A percentile compares a stretch with the other conserved stretches of the same genome.
These are phyloP conservation scores for Morbakka virulenta DNA, from an alignment of 30 jellyfish, hydroid and myxozoan species.

Conservation along the genomic window DNA sequence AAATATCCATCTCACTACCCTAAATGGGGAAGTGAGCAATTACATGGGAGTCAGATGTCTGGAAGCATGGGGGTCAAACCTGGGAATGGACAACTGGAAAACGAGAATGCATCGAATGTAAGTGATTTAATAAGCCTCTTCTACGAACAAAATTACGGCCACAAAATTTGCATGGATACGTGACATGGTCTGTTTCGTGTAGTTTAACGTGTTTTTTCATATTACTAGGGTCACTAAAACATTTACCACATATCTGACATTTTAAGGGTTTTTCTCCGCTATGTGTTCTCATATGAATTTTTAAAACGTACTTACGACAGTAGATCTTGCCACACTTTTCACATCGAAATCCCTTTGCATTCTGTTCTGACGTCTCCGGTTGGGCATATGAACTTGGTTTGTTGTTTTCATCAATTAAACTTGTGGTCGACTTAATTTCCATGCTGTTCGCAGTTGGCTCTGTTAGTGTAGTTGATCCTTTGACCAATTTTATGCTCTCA, in stretches of 20 bases:
- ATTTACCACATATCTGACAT: conserved; percentile 92
- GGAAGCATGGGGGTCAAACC: no score
- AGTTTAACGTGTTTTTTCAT: conserved; percentile 92
- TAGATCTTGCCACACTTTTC: conserved; percentile 89
- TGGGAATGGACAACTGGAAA: conserved; percentile 75
- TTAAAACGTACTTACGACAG: conserved; percentile 93
- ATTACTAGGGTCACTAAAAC: conserved; percentile 98
- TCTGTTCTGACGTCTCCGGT: conserved; percentile 26
- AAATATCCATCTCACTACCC: no score
- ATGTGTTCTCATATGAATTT: conserved; percentile 93
- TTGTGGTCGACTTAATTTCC: conserved; percentile 25
- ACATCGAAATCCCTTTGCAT: conserved; percentile 77
- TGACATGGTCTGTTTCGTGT: conserved; percentile 91
- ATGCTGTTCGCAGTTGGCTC: conserved; percentile 11
- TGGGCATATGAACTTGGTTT: conserved; percentile 51
- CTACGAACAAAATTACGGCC: conserved; percentile 87
- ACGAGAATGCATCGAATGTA: conserved; percentile 90
- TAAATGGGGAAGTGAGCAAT: no score
- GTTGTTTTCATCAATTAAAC: conserved; percentile 58
- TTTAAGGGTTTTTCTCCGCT: conserved; percentile 94
- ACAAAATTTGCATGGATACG: conserved; percentile 92
- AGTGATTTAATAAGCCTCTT: conserved; percentile 82
- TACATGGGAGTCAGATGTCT: no score
- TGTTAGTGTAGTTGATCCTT: conserved; percentile 5
- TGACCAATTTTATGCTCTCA: background rate